These are phyloP conservation scores for Linepithema humile DNA, from an alignment of 1,140 invertebrate genomes.

Conservation along the genomic window DNA sequence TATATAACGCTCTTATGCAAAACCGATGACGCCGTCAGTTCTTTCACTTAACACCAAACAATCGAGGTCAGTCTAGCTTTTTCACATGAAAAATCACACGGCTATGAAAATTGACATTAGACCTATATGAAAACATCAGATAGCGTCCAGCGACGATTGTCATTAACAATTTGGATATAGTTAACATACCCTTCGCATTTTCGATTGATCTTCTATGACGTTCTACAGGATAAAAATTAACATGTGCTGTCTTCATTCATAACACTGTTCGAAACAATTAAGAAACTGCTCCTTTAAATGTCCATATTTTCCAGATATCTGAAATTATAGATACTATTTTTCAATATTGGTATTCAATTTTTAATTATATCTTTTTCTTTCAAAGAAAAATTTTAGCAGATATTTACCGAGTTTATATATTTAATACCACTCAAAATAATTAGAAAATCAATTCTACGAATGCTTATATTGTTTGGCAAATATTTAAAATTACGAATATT, in stretches of 20 bases:
- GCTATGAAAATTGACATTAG: conserved; percentile 13
- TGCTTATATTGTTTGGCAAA: background rate
- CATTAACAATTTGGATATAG: background rate
- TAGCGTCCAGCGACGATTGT: background rate
- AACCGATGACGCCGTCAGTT: background rate
- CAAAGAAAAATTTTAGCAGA: background rate
- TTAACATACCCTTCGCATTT: background rate
- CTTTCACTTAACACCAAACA: conserved; percentile 13
- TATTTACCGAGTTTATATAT: background rate
- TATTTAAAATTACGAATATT: background rate
- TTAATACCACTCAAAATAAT: background rate
- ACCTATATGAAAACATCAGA: background rate
- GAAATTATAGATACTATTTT: too few species aligned
- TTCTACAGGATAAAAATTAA: background rate
- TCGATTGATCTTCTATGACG: background rate
- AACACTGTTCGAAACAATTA: too few species aligned
- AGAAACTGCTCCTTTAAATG: too few species aligned
- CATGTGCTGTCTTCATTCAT: too few species aligned
- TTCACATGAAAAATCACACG: conserved; percentile 9
- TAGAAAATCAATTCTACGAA: background rate
- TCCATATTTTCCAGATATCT: too few species aligned
- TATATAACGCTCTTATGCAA: background rate
- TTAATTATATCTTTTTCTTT: background rate
- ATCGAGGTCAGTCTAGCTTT: conserved; percentile 5
- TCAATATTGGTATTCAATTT: too few species aligned